These are phyloP conservation scores for Bubo scandiacus DNA, from an alignment of 2,113 vertebrate genomes.

Conservation along the genomic window DNA sequence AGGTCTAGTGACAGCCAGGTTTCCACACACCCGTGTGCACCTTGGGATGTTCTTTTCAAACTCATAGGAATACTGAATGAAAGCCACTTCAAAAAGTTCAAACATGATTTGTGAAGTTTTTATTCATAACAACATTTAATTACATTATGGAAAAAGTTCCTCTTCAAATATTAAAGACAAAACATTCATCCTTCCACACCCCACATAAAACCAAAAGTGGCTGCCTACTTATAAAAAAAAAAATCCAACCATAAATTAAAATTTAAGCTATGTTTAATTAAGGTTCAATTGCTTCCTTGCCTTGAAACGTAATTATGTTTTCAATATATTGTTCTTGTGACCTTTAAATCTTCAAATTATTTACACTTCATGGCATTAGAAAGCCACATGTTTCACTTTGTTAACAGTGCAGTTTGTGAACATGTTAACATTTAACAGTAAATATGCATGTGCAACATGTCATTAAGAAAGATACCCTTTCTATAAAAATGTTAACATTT, in stretches of 20 bases:
- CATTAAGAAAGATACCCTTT: neutral
- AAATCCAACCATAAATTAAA: conserved; percentile 19
- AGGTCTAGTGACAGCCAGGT: neutral
- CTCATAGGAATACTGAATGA: rapidly evolving
- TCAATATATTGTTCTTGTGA: neutral
- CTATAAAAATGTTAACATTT: neutral
- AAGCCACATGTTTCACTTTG: conserved; percentile 1
- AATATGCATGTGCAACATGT: conserved; percentile 13
- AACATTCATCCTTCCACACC: neutral
- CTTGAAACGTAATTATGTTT: neutral
- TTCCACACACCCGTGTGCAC: neutral
- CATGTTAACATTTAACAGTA: conserved; percentile 13
- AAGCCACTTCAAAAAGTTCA: conserved; percentile 2
- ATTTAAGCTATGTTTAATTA: conserved; percentile 7
- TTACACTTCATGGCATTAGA: neutral
- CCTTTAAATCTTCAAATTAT: neutral
- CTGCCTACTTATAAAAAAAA: neutral
- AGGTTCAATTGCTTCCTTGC: conserved; percentile 22
- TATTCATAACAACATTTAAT: neutral
- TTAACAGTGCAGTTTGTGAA: neutral
- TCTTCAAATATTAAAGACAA: neutral
- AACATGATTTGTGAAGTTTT: neutral
- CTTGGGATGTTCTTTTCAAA: neutral
- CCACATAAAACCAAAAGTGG: neutral
- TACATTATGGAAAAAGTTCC: neutral